phyloP scores from a whole-genome alignment of 2,797 vertebrate genomes.

The Sylvilagus floridanus region DNA sequence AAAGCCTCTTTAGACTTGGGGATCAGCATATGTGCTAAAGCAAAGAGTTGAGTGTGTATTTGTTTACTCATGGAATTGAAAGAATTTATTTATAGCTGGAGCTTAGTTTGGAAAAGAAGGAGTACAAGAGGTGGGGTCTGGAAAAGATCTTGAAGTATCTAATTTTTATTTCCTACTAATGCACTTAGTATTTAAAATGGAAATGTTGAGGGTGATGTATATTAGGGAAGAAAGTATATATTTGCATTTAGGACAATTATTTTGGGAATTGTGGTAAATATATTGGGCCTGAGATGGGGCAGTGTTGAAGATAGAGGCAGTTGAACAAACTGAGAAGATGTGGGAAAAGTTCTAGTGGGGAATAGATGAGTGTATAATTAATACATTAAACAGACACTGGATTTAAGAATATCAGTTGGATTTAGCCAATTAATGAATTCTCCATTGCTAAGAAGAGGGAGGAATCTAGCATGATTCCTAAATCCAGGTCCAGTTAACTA shows the following conservation, averaged over 20 bases:
- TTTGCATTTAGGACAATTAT: slow-evolving; percentile 79
- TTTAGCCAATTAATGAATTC: not conserved
- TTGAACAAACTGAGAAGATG: slow-evolving; percentile 27
- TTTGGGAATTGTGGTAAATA: slow-evolving; percentile 70
- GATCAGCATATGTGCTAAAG: not conserved
- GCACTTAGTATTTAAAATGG: slow-evolving; percentile 58
- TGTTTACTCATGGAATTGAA: not conserved
- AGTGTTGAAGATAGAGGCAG: slow-evolving; percentile 41
- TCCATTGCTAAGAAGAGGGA: not conserved
- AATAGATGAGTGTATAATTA: not conserved
- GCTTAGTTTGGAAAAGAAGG: slow-evolving; percentile 34
- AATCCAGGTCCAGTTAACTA: not conserved
- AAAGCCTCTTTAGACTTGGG: not conserved
- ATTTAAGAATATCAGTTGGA: slow-evolving; percentile 28
- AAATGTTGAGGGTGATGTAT: not conserved
- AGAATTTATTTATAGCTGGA: slow-evolving; percentile 32
- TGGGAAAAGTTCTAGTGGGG: not conserved
- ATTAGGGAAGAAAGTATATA: slow-evolving; percentile 53
- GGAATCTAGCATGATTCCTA: not conserved
- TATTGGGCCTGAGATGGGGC: not conserved
- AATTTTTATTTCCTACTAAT: slow-evolving; percentile 45
- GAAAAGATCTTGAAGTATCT: slow-evolving; percentile 55
- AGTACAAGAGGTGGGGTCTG: not conserved
- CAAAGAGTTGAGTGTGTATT: not conserved
- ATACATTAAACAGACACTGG: slow-evolving; percentile 7